Base-by-base conservation (phyloP, 1,140 invertebrate genomes). In the Octopus bimaculoides region DNA sequence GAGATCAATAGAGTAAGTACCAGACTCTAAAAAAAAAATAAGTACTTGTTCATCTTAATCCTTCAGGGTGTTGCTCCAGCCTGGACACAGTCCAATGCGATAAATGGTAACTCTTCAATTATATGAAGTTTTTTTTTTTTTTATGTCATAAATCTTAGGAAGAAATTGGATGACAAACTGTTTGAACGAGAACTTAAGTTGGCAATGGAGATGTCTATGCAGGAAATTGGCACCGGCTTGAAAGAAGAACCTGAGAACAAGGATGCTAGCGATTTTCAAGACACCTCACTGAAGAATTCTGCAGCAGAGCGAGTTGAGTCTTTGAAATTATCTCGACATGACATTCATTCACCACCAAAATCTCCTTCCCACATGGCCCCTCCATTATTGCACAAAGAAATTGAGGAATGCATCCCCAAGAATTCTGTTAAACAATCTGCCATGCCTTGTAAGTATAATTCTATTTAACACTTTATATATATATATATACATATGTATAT, bases 321-420 rank as follows among this genome's bases (percentile, higher is more conserved):
- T n/a, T 71, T 71, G 66, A n/a, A 71, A n/a, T 14, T 71, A 71
- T 71, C 66, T 6, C 8, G 66, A 71, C 66, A 71, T 71, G 66
- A 71, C 66, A 71, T 71, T 3, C 66, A 71, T 14, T 71, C 66
- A 71, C 66, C 66, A 14, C 66, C 66, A n/a, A 71, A 71, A 71
- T 71, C 66, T 71, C 66, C 66, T 71, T 20, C 66, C 66, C 17
- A n/a, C 5, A 4, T 71, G 14, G 26, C 66, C 7, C 5, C 14
- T n/a, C 17, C 5, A n/a, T 14, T 71, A 17, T 71, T 6, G 6
- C 5, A 14, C 14, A 14, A 71, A 71, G 14, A 71, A 10, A 20
- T n/a, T n/a, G 14, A 71, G 7, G 8, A 71, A 71, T n/a, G 26
- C 26, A 41, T 41, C 26, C 26, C 8, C 0, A 69, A 69, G 8